phyloP scores from a whole-genome alignment of 2,888 invertebrate genomes.

The Altica lythri region DNA sequence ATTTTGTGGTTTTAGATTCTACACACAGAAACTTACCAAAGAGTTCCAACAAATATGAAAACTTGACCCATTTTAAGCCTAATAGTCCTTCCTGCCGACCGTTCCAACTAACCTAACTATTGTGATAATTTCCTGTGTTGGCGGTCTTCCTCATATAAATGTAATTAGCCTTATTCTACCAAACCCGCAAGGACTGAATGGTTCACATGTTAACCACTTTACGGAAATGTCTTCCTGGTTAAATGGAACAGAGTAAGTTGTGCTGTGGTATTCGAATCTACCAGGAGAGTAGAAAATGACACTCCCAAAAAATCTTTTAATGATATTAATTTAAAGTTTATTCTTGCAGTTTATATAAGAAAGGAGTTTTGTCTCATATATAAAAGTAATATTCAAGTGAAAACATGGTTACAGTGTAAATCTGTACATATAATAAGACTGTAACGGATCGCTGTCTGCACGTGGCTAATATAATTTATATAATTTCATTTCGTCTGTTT shows the following conservation, averaged over 20 bases:
- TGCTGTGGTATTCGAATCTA: slow-evolving; percentile 10
- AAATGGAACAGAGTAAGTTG: slow-evolving; percentile 13
- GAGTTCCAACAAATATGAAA: slow-evolving; percentile 23
- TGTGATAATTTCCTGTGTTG: slow-evolving; percentile 20
- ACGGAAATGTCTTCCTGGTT: slow-evolving; percentile 16
- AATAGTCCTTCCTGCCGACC: slow-evolving; percentile 16
- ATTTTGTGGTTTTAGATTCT: too few relatives aligned
- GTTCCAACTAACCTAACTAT: slow-evolving; percentile 14
- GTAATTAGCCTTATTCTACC: slow-evolving; percentile 28
- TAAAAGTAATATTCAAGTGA: too few relatives aligned
- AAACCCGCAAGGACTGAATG: slow-evolving; percentile 10
- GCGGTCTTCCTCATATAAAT: slow-evolving; percentile 29
- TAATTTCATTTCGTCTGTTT: too few relatives aligned
- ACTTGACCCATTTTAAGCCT: slow-evolving; percentile 13
- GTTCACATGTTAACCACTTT: slow-evolving; percentile 24
- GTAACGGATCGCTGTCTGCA: too few relatives aligned
- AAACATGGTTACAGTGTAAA: too few relatives aligned
- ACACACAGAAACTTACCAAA: too few relatives aligned
- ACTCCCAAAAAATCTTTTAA: not conserved
- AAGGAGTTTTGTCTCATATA: too few relatives aligned
- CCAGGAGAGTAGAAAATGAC: slow-evolving; percentile 7
- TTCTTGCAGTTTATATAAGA: too few relatives aligned
- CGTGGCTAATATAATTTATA: too few relatives aligned
- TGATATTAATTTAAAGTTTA: not conserved
- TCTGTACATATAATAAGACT: too few relatives aligned